These are phyloP conservation scores for Leptobrachium leishanense DNA, from an alignment of 2,113 vertebrate genomes.

Conservation along the genomic window DNA sequence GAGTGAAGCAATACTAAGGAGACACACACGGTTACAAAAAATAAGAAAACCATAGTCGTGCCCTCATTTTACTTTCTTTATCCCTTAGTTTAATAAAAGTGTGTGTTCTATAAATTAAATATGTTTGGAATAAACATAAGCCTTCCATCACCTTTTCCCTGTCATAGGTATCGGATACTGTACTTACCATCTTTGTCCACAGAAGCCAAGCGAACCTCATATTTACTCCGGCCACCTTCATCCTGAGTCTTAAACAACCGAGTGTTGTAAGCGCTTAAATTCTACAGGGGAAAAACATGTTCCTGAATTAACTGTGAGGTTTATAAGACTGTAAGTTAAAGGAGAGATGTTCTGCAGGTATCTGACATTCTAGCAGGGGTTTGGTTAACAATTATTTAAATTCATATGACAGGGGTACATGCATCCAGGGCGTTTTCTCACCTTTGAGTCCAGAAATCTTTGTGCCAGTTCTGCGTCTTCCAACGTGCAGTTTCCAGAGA, in stretches of 20 bases:
- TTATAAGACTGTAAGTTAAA: not conserved
- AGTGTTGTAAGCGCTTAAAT: slow-evolving; percentile 88
- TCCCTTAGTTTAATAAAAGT: no score
- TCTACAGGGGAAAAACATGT: slow-evolving; percentile 61
- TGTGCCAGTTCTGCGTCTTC: slow-evolving; percentile 86
- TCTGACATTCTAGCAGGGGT: not conserved
- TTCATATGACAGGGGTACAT: not conserved
- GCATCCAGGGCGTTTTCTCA: slow-evolving; percentile 44
- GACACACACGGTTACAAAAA: no score
- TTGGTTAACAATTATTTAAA: not conserved
- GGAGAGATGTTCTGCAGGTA: not conserved
- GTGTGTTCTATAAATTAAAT: no score
- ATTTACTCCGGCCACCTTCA: slow-evolving; percentile 65
- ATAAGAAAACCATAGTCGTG: no score
- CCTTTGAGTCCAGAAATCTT: slow-evolving; percentile 86
- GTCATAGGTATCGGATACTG: no score
- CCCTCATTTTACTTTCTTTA: no score
- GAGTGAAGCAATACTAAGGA: no score
- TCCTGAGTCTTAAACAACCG: slow-evolving; percentile 79
- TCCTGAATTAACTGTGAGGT: not conserved
- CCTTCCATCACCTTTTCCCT: no score
- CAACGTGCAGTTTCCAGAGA: slow-evolving; percentile 83
- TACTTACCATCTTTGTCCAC: slow-evolving; percentile 75
- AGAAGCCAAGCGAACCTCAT: slow-evolving; percentile 87
- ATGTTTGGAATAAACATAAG: no score